Evolutionary conservation across 2,888 invertebrate species (phyloP).

Genomic region (Cylindroiulus punctatus): DNA sequence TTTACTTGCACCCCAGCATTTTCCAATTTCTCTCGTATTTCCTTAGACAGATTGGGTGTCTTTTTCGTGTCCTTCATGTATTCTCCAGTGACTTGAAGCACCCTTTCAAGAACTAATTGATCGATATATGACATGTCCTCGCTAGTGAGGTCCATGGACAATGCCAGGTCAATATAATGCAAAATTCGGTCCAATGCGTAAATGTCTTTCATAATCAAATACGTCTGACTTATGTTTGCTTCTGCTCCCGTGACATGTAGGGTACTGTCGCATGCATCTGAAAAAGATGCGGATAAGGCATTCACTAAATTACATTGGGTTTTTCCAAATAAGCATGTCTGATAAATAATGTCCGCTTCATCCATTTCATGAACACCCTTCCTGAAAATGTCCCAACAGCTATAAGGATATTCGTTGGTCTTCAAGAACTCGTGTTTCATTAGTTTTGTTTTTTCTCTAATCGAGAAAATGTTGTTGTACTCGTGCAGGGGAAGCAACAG

Average conservation of each 20-base stretch:
- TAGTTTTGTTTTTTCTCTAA: not conserved
- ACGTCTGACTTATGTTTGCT: not conserved
- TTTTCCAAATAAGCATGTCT: not conserved
- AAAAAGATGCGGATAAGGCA: not conserved
- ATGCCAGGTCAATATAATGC: not conserved
- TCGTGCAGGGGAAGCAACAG: not conserved
- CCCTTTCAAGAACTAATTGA: slow-evolving; percentile 7
- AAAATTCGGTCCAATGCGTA: not conserved
- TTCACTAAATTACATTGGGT: not conserved
- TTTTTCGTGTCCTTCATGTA: not conserved
- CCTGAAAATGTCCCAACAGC: not conserved
- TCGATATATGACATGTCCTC: not conserved
- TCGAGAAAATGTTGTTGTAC: not conserved
- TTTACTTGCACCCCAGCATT: not conserved
- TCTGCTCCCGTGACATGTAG: not conserved
- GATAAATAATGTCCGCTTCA: not conserved
- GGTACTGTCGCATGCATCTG: not conserved
- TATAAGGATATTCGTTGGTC: not conserved
- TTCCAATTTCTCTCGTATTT: not conserved
- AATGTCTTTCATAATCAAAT: slow-evolving; percentile 33
- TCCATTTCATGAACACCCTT: not conserved
- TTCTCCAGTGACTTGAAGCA: not conserved
- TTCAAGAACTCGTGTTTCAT: not conserved
- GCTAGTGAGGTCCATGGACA: not conserved
- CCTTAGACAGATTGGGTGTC: not conserved